phyloP scores from a whole-genome alignment of 2,113 vertebrate species.

The Semnornis frantzii region DNA sequence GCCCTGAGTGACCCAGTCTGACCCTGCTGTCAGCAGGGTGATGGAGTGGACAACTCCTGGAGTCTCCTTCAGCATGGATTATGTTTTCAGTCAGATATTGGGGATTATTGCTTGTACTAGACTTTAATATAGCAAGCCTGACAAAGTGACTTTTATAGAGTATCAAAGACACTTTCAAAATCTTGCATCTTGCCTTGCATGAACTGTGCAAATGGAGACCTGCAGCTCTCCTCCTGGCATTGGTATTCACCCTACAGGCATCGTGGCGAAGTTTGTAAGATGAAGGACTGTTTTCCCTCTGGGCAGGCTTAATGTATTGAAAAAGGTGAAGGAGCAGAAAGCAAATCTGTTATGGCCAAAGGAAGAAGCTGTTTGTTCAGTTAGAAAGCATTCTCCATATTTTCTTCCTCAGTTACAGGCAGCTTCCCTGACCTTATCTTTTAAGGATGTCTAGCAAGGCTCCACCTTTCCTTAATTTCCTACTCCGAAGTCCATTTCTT shows the following conservation, averaged over 20 bases:
- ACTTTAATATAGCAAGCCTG: background rate
- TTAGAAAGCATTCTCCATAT: background rate
- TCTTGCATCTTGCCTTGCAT: background rate
- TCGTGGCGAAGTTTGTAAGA: background rate
- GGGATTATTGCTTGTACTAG: background rate
- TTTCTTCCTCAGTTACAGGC: background rate
- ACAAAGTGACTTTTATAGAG: background rate
- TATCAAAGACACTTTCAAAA: background rate
- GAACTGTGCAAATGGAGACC: background rate
- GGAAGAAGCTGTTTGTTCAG: background rate
- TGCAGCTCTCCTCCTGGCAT: background rate
- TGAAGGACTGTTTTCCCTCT: background rate
- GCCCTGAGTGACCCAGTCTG: background rate
- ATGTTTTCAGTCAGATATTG: background rate
- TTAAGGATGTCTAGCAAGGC: background rate
- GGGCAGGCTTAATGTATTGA: background rate
- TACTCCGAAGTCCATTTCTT: background rate
- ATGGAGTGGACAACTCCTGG: background rate
- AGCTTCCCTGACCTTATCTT: background rate
- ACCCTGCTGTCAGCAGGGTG: background rate
- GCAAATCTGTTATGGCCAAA: fast-evolving
- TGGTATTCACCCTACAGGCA: background rate
- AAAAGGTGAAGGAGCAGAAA: background rate
- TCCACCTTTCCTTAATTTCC: background rate
- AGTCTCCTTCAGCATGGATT: background rate